These are phyloP conservation scores for Girardia tigrina DNA, from an alignment of 2,888 invertebrate genomes.

Conservation along the genomic window DNA sequence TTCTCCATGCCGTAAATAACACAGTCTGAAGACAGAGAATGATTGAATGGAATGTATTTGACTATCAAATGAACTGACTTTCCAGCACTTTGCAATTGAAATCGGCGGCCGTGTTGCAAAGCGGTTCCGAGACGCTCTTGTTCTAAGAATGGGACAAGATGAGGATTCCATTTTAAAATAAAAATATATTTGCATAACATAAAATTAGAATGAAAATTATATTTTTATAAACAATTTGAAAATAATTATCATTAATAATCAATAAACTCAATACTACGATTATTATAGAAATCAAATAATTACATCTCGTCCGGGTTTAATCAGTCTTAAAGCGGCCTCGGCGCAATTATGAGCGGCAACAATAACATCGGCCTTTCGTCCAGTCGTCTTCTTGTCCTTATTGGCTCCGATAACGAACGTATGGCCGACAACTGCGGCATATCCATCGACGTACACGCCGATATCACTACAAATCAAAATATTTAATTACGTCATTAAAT, in stretches of 20 bases:
- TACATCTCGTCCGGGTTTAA: constrained; percentile 65
- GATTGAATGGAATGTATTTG: neutral
- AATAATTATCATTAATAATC: constrained; percentile 19
- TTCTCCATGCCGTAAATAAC: constrained; percentile 57
- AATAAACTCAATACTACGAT: neutral
- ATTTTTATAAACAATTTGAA: no score
- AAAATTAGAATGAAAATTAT: no score
- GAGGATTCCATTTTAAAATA: no score
- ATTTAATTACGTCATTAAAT: no score
- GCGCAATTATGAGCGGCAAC: constrained; percentile 85
- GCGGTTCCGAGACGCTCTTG: constrained; percentile 73
- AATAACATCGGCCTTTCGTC: constrained; percentile 80
- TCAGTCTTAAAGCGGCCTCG: constrained; percentile 78
- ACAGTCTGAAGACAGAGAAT: constrained; percentile 25
- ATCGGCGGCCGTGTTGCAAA: constrained; percentile 77
- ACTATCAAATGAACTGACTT: constrained; percentile 58
- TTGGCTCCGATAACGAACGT: constrained; percentile 71
- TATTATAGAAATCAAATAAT: neutral
- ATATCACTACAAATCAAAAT: constrained; percentile 58
- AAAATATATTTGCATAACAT: no score
- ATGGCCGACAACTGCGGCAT: constrained; percentile 92
- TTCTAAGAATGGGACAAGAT: constrained; percentile 57
- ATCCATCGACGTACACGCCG: constrained; percentile 95
- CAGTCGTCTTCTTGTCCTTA: constrained; percentile 62
- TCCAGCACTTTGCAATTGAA: constrained; percentile 94